Evolutionary conservation across 2,113 vertebrate species (phyloP), one percentile per base, ranked within the genome.

Genomic region (Echinops telfairi): DNA sequence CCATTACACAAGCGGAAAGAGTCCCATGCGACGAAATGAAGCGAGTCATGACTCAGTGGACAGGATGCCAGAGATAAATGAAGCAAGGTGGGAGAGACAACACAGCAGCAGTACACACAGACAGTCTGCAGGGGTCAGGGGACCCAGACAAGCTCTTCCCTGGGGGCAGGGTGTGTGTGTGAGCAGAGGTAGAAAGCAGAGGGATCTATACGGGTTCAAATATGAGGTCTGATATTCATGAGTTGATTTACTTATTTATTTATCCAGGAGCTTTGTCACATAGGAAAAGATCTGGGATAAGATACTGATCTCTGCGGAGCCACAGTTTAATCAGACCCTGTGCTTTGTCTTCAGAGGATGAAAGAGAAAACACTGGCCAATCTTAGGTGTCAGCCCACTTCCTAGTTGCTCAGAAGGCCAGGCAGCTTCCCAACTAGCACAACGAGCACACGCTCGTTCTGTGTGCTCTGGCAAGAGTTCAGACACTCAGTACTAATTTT

Each of bases 401-500:
- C 79, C 25, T 53, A 19, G 40, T 58, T 38, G 64, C 47, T 25
- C 77, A 68, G 40, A 31, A 66, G 83, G 19, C 81, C 86, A 70
- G 57, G 82, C 10, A 33, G n/a, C 73, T 71, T 73, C 1, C 12
- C 6, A 29, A 58, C 70, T 64, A 84, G 53, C 76, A 57, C 47
- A 25, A 62, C 7, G 58, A 83, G 47, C 6, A 4, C 53, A 84
- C 10, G 53, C 76, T 90, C 80, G 60, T 71, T 57, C 83, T 66
- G 16, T 62, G 25, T 47, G 80, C n/a, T 8, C 20, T 70, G 91
- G 82, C 82, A 75, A 68, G 12, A 19, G 43, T 80, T 91, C 76
- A 40, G 66, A 79, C 38, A 70, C 27, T n/a, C 70, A 76, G 23
- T 43, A 64, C 71, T 36, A 68, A 94, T 81, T 83, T 88, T 81